phyloP scores from a whole-genome alignment of 35 echinoderm and acorn worm species.

The Chiridota heheva region DNA sequence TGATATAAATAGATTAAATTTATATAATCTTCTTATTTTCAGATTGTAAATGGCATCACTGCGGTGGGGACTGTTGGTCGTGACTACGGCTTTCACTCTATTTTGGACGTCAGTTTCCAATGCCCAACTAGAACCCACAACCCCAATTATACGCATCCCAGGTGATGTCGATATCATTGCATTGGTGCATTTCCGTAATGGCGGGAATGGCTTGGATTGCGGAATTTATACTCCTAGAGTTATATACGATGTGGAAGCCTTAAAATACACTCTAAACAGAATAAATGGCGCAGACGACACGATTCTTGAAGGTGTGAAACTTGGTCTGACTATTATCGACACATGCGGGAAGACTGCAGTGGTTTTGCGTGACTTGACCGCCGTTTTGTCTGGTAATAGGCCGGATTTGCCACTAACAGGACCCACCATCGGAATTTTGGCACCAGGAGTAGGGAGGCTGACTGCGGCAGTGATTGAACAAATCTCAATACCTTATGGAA shows the following conservation, averaged over 20 bases:
- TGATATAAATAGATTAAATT: too few relatives aligned
- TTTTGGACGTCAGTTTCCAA: too few relatives aligned
- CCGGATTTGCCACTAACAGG: conserved; percentile 22
- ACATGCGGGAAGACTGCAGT: conserved; percentile 48
- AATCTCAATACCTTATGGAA: conserved; percentile 12
- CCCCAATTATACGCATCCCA: conserved; percentile 11
- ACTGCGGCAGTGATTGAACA: not conserved
- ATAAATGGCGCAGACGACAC: conserved; percentile 23
- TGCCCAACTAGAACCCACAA: too few relatives aligned
- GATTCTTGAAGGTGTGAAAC: conserved; percentile 41
- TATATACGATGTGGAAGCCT: conserved; percentile 28
- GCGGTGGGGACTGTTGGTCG: too few relatives aligned
- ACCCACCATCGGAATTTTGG: conserved; percentile 59
- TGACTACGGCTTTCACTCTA: too few relatives aligned
- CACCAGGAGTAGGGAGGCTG: conserved; percentile 26
- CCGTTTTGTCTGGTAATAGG: conserved; percentile 7
- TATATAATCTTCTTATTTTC: too few relatives aligned
- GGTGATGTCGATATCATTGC: conserved; percentile 16
- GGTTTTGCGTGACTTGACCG: conserved; percentile 34
- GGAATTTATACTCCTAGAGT: not conserved
- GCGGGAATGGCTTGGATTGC: not conserved
- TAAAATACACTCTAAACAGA: conserved; percentile 7
- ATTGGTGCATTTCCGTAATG: conserved; percentile 16
- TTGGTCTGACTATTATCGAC: conserved; percentile 74
- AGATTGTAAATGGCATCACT: too few relatives aligned